These are phyloP conservation scores for Silurus asotus DNA, from an alignment of 2,113 vertebrate genomes.

Conservation along the genomic window DNA sequence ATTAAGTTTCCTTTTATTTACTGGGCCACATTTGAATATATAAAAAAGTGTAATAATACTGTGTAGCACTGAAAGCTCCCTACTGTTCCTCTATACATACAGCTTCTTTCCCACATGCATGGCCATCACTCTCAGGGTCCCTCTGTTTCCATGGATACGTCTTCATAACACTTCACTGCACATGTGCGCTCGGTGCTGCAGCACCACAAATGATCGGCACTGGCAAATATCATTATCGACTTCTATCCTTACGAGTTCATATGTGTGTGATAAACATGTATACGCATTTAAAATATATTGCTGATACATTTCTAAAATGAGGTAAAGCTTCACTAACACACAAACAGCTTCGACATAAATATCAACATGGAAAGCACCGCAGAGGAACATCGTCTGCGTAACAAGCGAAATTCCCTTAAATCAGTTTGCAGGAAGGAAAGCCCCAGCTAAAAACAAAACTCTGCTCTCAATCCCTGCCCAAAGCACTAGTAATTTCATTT, in stretches of 20 bases:
- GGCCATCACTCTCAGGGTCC: conserved; percentile 40
- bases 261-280: not conserved
- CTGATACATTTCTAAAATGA: not conserved
- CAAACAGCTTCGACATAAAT: not conserved
- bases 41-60: conserved; percentile 3
- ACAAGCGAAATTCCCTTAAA: conserved; percentile 6
- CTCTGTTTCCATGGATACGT: conserved; percentile 57
- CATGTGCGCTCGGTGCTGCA: conserved; percentile 44
- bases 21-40: not conserved
- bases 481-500: not conserved
- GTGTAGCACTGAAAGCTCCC: not conserved
- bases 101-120: conserved; percentile 29
- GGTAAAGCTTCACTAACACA: not conserved
- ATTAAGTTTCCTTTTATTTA: too few relatives aligned
- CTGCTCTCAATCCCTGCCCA: not conserved
- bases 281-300: not conserved
- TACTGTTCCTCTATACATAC: conserved; percentile 23
- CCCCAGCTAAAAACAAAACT: conserved; percentile 20
- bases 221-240: not conserved
- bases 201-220: conserved; percentile 9
- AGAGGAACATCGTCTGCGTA: not conserved
- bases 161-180: conserved; percentile 52
- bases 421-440: conserved; percentile 15
- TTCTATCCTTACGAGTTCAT: not conserved
- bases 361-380: conserved; percentile 23